Conservation (phyloP, 2,797 vertebrate genomes). For the Benthosema pterotum region DNA sequence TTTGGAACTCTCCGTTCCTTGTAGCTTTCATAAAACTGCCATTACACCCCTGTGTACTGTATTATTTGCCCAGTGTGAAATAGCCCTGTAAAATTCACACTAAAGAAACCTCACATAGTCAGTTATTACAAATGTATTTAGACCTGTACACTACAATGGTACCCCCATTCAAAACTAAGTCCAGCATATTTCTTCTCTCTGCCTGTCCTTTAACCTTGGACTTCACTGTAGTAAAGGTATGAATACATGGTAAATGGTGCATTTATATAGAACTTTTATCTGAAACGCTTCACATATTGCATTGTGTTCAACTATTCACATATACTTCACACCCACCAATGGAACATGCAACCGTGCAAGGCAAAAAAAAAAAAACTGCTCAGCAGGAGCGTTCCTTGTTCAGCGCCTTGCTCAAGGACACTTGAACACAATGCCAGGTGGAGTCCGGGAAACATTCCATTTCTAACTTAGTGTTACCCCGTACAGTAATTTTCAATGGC, state of each 20-base stretch:
- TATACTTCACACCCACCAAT: no score
- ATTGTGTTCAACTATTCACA: no score
- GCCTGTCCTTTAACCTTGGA: not conserved
- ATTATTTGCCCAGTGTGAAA: slow-evolving; percentile 10
- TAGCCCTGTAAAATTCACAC: slow-evolving; percentile 13
- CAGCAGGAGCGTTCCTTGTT: no score
- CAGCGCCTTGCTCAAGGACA: not conserved
- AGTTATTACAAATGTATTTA: slow-evolving; percentile 13
- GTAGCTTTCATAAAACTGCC: slow-evolving; percentile 2
- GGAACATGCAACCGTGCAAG: no score
- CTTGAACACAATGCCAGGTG: no score
- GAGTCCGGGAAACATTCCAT: no score
- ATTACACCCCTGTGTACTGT: slow-evolving; percentile 13
- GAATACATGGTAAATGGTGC: no score
- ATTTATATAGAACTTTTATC: not conserved
- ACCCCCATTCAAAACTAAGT: no score
- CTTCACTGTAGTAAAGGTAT: not conserved
- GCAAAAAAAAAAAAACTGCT: no score
- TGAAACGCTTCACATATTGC: no score
- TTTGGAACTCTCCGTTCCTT: slow-evolving; percentile 29
- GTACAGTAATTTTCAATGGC: no score
- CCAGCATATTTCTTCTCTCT: not conserved
- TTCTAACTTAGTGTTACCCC: no score
- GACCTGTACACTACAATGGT: not conserved
- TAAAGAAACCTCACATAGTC: slow-evolving; percentile 24